Base-by-base conservation (phyloP, 2,888 invertebrate species). In the Rhagonycha lutea region DNA sequence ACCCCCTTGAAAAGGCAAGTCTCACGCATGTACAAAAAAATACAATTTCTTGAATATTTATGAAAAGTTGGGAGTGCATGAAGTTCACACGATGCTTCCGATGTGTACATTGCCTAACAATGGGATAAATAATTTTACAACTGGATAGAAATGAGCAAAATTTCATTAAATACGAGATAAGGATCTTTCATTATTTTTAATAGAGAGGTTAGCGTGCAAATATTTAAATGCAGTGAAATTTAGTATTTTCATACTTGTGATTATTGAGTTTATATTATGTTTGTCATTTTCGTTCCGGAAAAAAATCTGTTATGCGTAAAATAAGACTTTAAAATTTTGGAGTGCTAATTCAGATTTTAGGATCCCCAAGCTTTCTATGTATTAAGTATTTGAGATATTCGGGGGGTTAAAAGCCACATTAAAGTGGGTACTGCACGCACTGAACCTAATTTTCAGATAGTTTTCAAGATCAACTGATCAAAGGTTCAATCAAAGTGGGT, bases 41-140 rank as follows among this genome's bases (percentile, higher is more conserved):
- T 28, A 70, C 18, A 61, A 62, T 70, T 70, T 29, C 61, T 70
- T 70, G 62, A 70, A 70, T 70, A 70, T 70, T 61, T 70, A 70
- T 70, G 61, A 70, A 70, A 29, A 32, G 12, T 32, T 14, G 28
- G 62, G 61, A 28, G 26, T 63, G 63, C 24, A 63, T 24, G 47
- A 18, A 68, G 14, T 70, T 70, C 70, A 61, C 70, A 70, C 70
- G 70, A 61, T 70, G 70, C 26, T 62, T 70, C 24, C 18, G 32
- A 12, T 32, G 32, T 32, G 32, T 32, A 12, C 12, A 32, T n/a
- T n/a, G 12, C 12, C 32, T 32, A 32, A 32, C 32, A 32, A 32
- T 32, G 32, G 5, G n/a, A 32, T 32, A 32, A 12, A 32, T 32
- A 32, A 32, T 32, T 32, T n/a, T 32, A 32, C 32, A 32, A 32